Evolutionary conservation across 2,113 vertebrate species (phyloP), one percentile per base, ranked within the genome.

Genomic region (Phyllostomus discolor): DNA sequence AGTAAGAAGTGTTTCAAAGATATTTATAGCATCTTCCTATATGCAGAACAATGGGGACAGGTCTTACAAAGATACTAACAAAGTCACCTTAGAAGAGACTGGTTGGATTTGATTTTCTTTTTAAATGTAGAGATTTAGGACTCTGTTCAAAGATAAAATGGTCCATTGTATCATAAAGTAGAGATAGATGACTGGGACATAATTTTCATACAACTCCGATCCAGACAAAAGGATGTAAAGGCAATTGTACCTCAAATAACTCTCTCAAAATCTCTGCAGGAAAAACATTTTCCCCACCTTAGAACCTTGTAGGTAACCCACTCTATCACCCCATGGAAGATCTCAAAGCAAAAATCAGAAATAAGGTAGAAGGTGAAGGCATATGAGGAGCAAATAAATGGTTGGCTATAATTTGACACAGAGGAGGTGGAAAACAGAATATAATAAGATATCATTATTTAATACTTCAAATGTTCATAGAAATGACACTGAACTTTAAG

Each of bases 1-100:
- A 90, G n/a, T 57, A 93, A 95, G 46, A 93, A 88, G 43, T 76
- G 41, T 81, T 87, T 76, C 35, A 57, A 78, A 95, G 52, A 72
- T 91, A 94, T 52, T 79, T 88, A 79, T 46, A 64, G 91, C 26
- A 79, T 35, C 46, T 84, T 94, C 28, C 38, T 72, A 66, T 38
- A 7, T 41, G 31, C 22, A 66, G 46, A 43, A 89, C 64, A 84
- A 83, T 10, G 35, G 35, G 20, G 69, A 54, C 24, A 78, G 20
- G 6, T 17, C n/a, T 69, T 67, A 94, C 4, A 41, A 95, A 85
- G 24, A 81, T 46, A 79, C 35, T 52, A 79, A 64, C 76, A 76
- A 88, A 90, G 52, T 80, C 20, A 31, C 46, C n/a, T 69, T 73
- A 72, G 88, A 95, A 62, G 79, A 93, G 14, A 66, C 4, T 50